Evolutionary conservation across 2,113 vertebrate species (phyloP).

Genomic region (Hypomesus transpacificus): DNA sequence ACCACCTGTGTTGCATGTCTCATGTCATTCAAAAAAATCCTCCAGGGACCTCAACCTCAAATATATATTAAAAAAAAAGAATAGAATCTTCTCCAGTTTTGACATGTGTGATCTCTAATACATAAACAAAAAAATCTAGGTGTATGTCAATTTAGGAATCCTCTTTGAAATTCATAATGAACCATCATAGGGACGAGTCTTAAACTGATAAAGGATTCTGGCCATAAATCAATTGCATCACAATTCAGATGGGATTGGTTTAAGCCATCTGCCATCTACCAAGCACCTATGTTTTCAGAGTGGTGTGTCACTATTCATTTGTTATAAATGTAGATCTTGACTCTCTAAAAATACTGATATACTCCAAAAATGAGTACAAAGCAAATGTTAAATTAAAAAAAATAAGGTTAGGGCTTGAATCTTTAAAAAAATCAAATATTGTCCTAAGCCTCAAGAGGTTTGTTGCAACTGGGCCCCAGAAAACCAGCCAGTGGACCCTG

Average conservation of each 20-base stretch:
- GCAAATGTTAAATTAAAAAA: conserved; percentile 14
- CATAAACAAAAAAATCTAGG: conserved; percentile 35
- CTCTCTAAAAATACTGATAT: conserved; percentile 18
- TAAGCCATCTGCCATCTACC: no score
- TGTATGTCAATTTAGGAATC: conserved; percentile 30
- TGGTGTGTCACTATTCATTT: neutral
- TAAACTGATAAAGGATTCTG: no score
- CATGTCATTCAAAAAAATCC: conserved; percentile 64
- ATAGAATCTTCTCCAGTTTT: conserved; percentile 27
- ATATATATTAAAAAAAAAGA: conserved; percentile 39
- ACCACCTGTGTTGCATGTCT: conserved; percentile 74
- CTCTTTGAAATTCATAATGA: conserved; percentile 5
- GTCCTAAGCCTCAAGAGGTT: neutral
- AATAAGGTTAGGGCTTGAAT: neutral
- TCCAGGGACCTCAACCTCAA: conserved; percentile 47
- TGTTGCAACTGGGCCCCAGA: conserved; percentile 49
- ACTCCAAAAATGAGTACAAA: neutral
- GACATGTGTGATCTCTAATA: conserved; percentile 23
- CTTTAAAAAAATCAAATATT: neutral
- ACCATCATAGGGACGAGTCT: no score
- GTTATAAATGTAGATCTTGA: conserved; percentile 33
- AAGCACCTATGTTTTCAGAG: no score
- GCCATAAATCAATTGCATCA: no score
- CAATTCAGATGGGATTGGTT: no score
- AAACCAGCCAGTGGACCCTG: conserved; percentile 85